phyloP scores from a whole-genome alignment of 1,140 invertebrate species.

The Lordiphosa collinella region DNA sequence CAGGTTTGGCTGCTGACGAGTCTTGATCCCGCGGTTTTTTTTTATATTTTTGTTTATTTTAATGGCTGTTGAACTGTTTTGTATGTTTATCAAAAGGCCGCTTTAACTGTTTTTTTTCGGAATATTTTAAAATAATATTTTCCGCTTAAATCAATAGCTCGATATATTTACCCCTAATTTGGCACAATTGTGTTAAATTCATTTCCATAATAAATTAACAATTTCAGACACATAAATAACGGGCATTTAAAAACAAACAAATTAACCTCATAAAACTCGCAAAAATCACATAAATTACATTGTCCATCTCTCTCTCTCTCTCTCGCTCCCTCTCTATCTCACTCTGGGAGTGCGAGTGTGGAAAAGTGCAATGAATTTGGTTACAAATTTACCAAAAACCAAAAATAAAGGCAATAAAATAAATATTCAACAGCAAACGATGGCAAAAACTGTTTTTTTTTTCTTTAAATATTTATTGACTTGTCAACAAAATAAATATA shows the following conservation, averaged over 20 bases:
- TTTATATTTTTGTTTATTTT: too few relatives aligned
- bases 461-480: slow-evolving; percentile 52
- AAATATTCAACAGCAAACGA: slow-evolving; percentile 41
- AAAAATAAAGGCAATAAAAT: slow-evolving; percentile 74
- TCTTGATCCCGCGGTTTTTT: too few relatives aligned
- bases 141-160: too few relatives aligned
- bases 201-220: slow-evolving; percentile 44
- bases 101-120: too few relatives aligned
- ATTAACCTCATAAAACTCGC: slow-evolving; percentile 65
- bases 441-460: slow-evolving; percentile 15
- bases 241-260: slow-evolving; percentile 50
- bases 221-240: slow-evolving; percentile 58
- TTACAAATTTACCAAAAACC: slow-evolving; percentile 52
- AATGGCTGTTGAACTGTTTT: too few relatives aligned
- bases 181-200: too few relatives aligned
- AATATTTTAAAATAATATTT: too few relatives aligned
- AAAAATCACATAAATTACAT: slow-evolving; percentile 64
- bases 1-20: too few relatives aligned
- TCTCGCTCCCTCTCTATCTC: background rate
- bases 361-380: slow-evolving; percentile 49
- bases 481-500: slow-evolving; percentile 46
- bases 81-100: too few relatives aligned
- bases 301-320: slow-evolving; percentile 9
- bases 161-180: too few relatives aligned
- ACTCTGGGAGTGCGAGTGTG: background rate